Conservation (phyloP, 2,888 invertebrate genomes). For the Antitype chi region DNA sequence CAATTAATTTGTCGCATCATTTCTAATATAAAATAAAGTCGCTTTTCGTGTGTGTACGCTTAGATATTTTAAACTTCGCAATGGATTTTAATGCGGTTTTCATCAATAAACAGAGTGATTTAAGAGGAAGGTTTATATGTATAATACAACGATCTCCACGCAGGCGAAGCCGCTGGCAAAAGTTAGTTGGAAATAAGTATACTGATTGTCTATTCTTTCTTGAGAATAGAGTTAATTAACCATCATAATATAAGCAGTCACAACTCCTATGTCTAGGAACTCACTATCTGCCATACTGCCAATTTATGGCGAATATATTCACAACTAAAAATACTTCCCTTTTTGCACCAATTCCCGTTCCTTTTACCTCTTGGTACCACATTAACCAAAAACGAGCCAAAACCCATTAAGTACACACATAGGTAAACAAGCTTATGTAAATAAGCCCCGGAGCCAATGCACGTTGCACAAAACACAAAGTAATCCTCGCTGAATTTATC, state of each 20-base stretch:
- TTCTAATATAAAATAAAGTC: too few relatives aligned
- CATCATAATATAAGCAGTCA: not conserved
- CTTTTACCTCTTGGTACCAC: slow-evolving; percentile 22
- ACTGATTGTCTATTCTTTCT: not conserved
- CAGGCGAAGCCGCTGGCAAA: too few relatives aligned
- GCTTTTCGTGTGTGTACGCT: too few relatives aligned
- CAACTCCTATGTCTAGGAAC: not conserved
- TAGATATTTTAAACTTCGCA: too few relatives aligned
- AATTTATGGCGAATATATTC: not conserved
- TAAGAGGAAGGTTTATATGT: too few relatives aligned
- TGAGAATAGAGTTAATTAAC: not conserved
- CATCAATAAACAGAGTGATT: too few relatives aligned
- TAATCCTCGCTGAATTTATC: slow-evolving; percentile 84
- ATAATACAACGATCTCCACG: too few relatives aligned
- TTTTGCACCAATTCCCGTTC: slow-evolving; percentile 18
- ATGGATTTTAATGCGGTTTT: too few relatives aligned
- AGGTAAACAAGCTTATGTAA: slow-evolving; percentile 66
- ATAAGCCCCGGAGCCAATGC: slow-evolving; percentile 61
- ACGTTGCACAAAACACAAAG: slow-evolving; percentile 76
- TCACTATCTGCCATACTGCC: not conserved
- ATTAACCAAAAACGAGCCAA: slow-evolving; percentile 42
- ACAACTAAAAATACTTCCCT: not conserved
- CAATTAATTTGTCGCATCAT: not conserved
- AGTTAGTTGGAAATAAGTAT: not conserved
- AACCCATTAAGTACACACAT: slow-evolving; percentile 51